Evolutionary conservation across 2,797 vertebrate genomes (phyloP), one percentile per base, ranked within the genome.

Genomic region (Myripristis murdjan): DNA sequence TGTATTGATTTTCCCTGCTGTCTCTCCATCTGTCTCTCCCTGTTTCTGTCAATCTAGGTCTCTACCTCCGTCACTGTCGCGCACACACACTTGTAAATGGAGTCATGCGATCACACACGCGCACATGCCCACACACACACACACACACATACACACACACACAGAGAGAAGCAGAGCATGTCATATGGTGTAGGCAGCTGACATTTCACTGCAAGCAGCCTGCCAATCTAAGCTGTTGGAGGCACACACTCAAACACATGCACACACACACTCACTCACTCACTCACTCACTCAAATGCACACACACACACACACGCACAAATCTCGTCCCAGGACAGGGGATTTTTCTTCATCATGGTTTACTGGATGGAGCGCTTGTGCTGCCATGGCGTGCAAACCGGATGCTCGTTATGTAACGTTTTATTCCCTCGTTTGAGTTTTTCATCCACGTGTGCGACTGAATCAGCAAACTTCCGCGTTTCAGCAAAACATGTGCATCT

Each of bases 121-220:
- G 4, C 51, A 51, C n/a, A n/a, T n/a, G n/a, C n/a, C n/a, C 55
- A 68, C 58, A 59, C 63, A 52, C 31, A 51, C 20, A 52, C 61
- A 41, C 23, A 28, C 35, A 44, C 44, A 28, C 51, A 65, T 31
- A 41, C 0, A 3, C 5, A 44, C 22, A 43, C 46, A 35, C 22
- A 43, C 5, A 28, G 6, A 55, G 61, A 58, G 64, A 52, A 51
- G 66, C 64, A 26, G 75, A 71, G 58, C 76, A 10, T 65, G 71
- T 16, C 6, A 18, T 43, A 53, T 35, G 56, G 68, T 69, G 83
- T 70, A 75, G 79, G 87, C 74, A 82, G 79, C 77, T 89, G 86
- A 82, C 84, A 78, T 88, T 86, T 89, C 67, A 54, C 70, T 41
- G 65, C 48, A 8, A 73, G 56, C 70, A 77, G 78, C 73, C 81